Conservation (phyloP, 2,113 vertebrate genomes). For the Syngnathus scovelli region DNA sequence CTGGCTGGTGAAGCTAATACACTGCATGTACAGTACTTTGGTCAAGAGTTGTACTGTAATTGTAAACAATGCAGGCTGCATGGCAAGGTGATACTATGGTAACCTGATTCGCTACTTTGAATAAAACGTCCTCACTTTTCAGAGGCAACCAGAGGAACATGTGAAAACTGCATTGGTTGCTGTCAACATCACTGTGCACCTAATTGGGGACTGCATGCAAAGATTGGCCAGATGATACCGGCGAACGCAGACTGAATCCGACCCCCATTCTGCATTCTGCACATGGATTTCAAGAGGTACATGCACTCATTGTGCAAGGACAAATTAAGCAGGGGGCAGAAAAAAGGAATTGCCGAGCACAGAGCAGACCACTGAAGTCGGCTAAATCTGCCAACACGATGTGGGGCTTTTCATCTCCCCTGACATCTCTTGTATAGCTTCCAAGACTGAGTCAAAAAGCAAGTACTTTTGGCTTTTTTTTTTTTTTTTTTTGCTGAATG, state of each 20-base stretch:
- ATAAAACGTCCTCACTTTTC: constrained; percentile 16
- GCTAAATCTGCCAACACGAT: constrained; percentile 70
- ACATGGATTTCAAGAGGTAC: constrained; percentile 67
- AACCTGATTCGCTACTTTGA: background rate
- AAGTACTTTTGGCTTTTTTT: constrained; percentile 57
- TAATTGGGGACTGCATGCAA: constrained; percentile 64
- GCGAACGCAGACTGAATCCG: constrained; percentile 80
- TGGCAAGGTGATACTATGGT: background rate
- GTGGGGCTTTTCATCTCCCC: constrained; percentile 48
- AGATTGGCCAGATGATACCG: constrained; percentile 68
- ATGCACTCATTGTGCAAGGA: constrained; percentile 68
- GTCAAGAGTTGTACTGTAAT: too few species aligned
- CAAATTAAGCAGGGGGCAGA: constrained; percentile 71
- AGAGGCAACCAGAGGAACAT: constrained; percentile 30
- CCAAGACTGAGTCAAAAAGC: constrained; percentile 71
- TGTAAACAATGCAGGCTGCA: too few species aligned
- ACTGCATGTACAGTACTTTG: too few species aligned
- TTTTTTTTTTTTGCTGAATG: constrained; percentile 54
- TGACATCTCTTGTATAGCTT: constrained; percentile 48
- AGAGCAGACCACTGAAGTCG: constrained; percentile 60
- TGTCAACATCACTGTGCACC: constrained; percentile 60
- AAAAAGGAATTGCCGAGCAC: constrained; percentile 68
- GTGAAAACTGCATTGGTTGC: constrained; percentile 23
- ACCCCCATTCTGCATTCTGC: constrained; percentile 75
- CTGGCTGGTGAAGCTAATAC: constrained; percentile 1